These are phyloP conservation scores for Ypsolopha scabrella DNA, from an alignment of 2,888 invertebrate species.

Conservation along the genomic window DNA sequence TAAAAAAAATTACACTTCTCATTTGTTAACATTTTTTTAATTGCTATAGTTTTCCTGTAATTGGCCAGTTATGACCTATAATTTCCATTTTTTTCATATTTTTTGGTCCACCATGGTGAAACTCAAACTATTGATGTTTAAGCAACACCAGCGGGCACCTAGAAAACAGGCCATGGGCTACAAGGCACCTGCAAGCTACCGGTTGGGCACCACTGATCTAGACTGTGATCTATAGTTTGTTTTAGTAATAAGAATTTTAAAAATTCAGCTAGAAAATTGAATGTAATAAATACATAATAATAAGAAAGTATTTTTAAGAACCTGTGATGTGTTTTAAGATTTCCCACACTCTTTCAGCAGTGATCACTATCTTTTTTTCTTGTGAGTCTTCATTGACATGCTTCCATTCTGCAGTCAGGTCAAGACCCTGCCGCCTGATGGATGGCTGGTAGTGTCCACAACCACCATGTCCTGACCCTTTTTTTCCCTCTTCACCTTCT, in stretches of 20 bases:
- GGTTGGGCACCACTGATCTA: background rate
- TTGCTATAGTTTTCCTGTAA: too few species aligned
- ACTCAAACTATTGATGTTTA: too few species aligned
- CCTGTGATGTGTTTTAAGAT: slow-evolving; percentile 93
- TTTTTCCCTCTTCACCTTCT: slow-evolving; percentile 75
- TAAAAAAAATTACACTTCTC: too few species aligned
- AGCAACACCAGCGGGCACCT: too few species aligned
- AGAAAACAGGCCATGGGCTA: too few species aligned
- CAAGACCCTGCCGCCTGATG: slow-evolving; percentile 89
- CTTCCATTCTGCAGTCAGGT: slow-evolving; percentile 98
- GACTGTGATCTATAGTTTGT: background rate
- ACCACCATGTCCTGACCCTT: slow-evolving; percentile 85
- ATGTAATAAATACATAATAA: background rate
- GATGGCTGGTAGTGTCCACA: slow-evolving; percentile 98
- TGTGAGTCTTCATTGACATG: slow-evolving; percentile 98
- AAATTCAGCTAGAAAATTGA: background rate
- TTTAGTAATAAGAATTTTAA: background rate
- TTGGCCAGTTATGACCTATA: too few species aligned
- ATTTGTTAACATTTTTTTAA: too few species aligned
- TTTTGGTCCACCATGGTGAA: too few species aligned
- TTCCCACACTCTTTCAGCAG: slow-evolving; percentile 97
- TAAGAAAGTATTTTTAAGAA: slow-evolving; percentile 17
- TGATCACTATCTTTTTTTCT: slow-evolving; percentile 93
- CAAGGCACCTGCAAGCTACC: too few species aligned
- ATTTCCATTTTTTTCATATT: too few species aligned